Evolutionary conservation across 2,888 invertebrate genomes (phyloP), one percentile per base, ranked within the genome.

Genomic region (Carpatolechia fugitivella): DNA sequence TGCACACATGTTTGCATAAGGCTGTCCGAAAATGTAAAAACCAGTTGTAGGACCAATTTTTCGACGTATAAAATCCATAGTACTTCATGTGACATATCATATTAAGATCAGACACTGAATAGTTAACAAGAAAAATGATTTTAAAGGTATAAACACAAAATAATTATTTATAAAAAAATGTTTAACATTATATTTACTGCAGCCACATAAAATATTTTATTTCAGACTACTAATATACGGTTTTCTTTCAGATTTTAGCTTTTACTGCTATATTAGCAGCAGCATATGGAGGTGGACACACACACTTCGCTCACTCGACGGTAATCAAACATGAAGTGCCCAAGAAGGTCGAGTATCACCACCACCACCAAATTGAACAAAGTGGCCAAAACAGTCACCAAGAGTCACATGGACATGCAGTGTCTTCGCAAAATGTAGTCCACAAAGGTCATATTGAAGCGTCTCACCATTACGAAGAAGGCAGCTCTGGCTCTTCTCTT

Each of bases 51-150:
- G 55, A 55, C 59, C 58, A 63, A 62, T 64, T 67, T 74, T 72
- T 70, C 59, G 65, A 64, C 60, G 71, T 82, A 82, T 81, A 82
- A 78, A 80, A 72, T 70, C 66, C 60, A 66, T 62, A 65, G 69
- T 56, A 38, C 63, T 65, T 59, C 60, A 61, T 61, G 55, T 55
- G 58, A 60, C 54, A 52, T 60, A 68, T 68, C 76, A 81, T 67
- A 71, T 66, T 69, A 64, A 60, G 59, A 58, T 65, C 62, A 66
- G 68, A 63, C 66, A 68, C 70, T 63, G 72, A 55, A 47, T 63
- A 63, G 62, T 64, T 56, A 70, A 69, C 72, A 67, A 30, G 66
- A 20, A 73, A 61, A 57, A 81, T 80, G 80, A 60, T 61, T 36
- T 10, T 57, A 29, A 74, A 68, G 69, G 72, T 72, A 50, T 13